Evolutionary conservation across 2,113 vertebrate genomes (phyloP), one percentile per base, ranked within the genome.

Genomic region (Cyanistes caeruleus): DNA sequence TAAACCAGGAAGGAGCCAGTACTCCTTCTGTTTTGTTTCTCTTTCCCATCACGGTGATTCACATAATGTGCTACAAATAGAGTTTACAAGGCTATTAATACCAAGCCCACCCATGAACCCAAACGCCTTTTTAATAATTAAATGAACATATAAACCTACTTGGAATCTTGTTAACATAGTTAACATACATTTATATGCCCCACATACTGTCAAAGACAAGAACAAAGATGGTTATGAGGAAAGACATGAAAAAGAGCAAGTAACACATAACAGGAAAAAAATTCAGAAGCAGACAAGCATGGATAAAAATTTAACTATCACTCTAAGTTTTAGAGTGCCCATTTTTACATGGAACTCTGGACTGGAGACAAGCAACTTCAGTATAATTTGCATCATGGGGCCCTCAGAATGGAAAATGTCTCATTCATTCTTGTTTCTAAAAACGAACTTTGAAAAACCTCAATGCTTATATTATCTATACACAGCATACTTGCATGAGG

Each of bases 401-500:
- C n/a, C 39, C n/a, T 53, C 23, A 3, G n/a, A 84, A 39, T 67
- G 33, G 58, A 59, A 85, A 76, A 77, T 12, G 21, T 43, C 69
- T 52, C 37, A 46, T 84, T 92, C 78, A 27, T 58, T 68, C 72
- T 58, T 56, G 28, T 62, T 83, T 76, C 95, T 76, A 76, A 85
- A 95, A 85, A 43, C 1, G 4, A 87, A 65, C 76, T 30, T 1
- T 39, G 65, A 72, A 84, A 88, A 87, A 56, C 31, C 44, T 93
- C 87, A 64, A 46, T 68, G 67, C 78, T 89, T 85, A 20, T 39
- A 68, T 87, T 87, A 93, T 87, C 67, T 85, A 58, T 31, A 35
- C 58, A 48, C 0, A 1, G 35, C 46, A 56, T 4, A 48, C 65
- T 78, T 64, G 77, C n/a, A 41, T 0, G 3, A 51, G 10, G 31